Base-by-base conservation (phyloP, 2,113 vertebrate genomes). In the Cariama cristata region DNA sequence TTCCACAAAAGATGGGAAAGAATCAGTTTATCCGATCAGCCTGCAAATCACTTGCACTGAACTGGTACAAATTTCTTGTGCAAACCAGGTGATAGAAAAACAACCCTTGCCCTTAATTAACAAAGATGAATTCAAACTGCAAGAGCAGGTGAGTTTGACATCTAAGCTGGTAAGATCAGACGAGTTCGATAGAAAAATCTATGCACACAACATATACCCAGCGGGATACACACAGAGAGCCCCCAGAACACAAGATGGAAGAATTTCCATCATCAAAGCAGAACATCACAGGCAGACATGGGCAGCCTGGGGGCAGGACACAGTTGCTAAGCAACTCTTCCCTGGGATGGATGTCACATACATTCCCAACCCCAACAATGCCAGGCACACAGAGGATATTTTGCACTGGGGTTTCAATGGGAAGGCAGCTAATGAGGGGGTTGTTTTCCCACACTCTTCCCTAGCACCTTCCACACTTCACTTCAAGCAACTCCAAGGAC, bases 241-340 rank as follows among this genome's bases (percentile, higher is more conserved):
- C 96, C 86, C 47, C 84, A 80, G 91, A 97, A 96, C 91, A 96
- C 67, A 92, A 97, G 97, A 95, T 76, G 85, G 94, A 95, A 96
- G 96, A 96, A 95, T 95, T 95, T 86, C 95, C 89, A 96, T 97
- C 95, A 96, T 97, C 96, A 97, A 97, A 97, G 96, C 89, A 94
- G 81, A 96, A 93, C 94, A 95, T 92, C 92, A 95, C 84, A 96
- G 94, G 81, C 88, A 80, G 96, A 95, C 94, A 81, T 72, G 11
- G 82, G 90, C 96, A 96, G 93, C 97, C 95, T 64, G 91, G 97
- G 96, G 97, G 97, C 95, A 97, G 95, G 96, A 97, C 94, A 89
- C 77, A 40, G 97, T 98, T 98, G 97, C 97, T 95, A 96, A 94
- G 97, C 97, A 97, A 97, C 96, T 80, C 80, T 95, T 96, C 68